Evolutionary conservation across 2,113 vertebrate genomes (phyloP).

Genomic region (Otus sunia): DNA sequence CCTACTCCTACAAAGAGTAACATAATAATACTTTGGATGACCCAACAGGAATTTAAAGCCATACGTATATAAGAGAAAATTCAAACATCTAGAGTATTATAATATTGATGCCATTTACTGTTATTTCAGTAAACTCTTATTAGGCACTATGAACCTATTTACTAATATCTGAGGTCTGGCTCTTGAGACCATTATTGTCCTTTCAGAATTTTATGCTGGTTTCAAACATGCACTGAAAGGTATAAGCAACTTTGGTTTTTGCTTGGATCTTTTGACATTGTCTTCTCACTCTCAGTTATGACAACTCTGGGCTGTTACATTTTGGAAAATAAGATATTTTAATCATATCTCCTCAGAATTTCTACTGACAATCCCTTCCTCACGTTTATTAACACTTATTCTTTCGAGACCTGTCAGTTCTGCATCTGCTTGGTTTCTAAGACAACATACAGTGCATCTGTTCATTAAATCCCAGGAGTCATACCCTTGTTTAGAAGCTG

Average conservation of each 20-base stretch:
- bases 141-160: not conserved
- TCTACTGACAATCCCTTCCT: not conserved
- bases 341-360: not conserved
- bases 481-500: not conserved
- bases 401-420: not conserved
- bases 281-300: not conserved
- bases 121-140: not conserved
- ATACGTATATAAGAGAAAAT: not conserved
- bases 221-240: not conserved
- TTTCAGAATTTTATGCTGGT: not conserved
- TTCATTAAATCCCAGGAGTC: not conserved
- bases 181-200: not conserved
- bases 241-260: not conserved
- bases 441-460: not conserved
- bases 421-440: conserved; percentile 28
- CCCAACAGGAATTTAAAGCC: not conserved
- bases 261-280: not conserved
- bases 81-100: not conserved
- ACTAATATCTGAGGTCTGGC: not conserved
- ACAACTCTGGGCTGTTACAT: not conserved
- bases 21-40: not conserved
- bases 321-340: not conserved
- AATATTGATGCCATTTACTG: not conserved
- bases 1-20: not conserved
- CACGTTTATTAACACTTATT: conserved; percentile 13